phyloP scores from a whole-genome alignment of 92 coral and sea anemone genomes.

The Palythoa caribaeorum region DNA sequence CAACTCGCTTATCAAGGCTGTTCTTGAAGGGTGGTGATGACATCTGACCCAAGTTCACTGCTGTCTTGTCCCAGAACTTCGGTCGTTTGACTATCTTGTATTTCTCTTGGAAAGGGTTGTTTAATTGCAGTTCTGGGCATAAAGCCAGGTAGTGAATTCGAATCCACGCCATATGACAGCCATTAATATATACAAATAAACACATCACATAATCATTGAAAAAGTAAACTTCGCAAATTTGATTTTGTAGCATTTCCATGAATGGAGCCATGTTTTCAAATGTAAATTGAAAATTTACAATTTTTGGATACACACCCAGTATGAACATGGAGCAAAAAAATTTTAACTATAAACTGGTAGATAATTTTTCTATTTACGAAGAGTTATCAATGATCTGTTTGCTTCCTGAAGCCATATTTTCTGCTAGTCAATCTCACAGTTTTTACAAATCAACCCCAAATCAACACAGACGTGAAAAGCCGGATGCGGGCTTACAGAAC shows the following conservation, averaged over 20 bases:
- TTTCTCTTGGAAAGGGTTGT: conserved; percentile 31
- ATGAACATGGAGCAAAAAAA: neutral
- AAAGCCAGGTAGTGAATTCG: conserved; percentile 13
- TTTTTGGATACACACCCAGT: no score
- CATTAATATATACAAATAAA: neutral
- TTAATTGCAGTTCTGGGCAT: conserved; percentile 13
- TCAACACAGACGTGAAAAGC: neutral
- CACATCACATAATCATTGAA: neutral
- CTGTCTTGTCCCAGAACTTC: conserved; percentile 3
- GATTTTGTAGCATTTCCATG: no score
- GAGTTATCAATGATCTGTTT: neutral
- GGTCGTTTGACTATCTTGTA: conserved; percentile 16
- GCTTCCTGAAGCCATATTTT: neutral
- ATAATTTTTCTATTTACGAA: neutral
- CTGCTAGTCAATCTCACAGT: neutral
- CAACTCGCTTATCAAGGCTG: conserved; percentile 16
- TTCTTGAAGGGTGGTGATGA: conserved; percentile 12
- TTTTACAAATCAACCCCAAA: neutral
- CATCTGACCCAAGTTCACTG: neutral
- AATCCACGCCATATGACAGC: conserved; percentile 35
- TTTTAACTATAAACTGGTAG: neutral
- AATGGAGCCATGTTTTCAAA: no score
- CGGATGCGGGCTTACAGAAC: neutral
- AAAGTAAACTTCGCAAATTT: no score
- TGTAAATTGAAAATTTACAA: no score